Evolutionary conservation across 2,797 vertebrate genomes (phyloP), one percentile per base, ranked within the genome.

Genomic region (Hozukius guyotensis): DNA sequence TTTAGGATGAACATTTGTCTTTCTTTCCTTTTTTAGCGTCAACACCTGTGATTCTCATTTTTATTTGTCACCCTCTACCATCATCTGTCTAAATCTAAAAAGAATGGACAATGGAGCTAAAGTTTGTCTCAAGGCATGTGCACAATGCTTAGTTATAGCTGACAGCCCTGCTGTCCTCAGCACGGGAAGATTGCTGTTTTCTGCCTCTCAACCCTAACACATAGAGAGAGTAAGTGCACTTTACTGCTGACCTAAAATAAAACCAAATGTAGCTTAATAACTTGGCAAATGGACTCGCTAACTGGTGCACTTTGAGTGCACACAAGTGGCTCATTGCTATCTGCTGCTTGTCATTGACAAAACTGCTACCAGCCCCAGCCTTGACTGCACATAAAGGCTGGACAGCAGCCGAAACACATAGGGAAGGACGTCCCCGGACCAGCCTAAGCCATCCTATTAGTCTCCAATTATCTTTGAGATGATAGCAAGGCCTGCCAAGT

Each of bases 261-360:
- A 94, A 93, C 89, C 90, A 93, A 94, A 93, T 92, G 86, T 92
- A 89, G 92, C 90, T 94, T 93, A 93, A 93, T 93, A 95, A 93
- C 89, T 94, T 93, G 88, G 89, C 90, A 93, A 92, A 93, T 93
- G 89, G 91, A 91, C 90, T 94, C 88, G 42, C 90, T 94, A 94
- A 93, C 93, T 91, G 89, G 85, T 89, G 91, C 93, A 92, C 92
- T 93, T 91, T 92, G 88, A 87, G 87, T 75, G 80, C 90, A 89
- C 90, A 91, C 87, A 82, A 94, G 88, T 93, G 92, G 85, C 80
- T 87, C 90, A 88, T 92, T 92, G 87, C 88, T 92, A 84, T 91
- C 88, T 88, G 91, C 84, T 88, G 86, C 81, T 73, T 91, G 92
- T 90, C 92, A 92, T 88, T 93, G 92, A 94, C 89, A 91, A 92